A percentile compares a stretch with the other conserved stretches of the same genome.
Conservation (phyloP, 64 coral and sea anemone species). For the Montipora sp. region DNA sequence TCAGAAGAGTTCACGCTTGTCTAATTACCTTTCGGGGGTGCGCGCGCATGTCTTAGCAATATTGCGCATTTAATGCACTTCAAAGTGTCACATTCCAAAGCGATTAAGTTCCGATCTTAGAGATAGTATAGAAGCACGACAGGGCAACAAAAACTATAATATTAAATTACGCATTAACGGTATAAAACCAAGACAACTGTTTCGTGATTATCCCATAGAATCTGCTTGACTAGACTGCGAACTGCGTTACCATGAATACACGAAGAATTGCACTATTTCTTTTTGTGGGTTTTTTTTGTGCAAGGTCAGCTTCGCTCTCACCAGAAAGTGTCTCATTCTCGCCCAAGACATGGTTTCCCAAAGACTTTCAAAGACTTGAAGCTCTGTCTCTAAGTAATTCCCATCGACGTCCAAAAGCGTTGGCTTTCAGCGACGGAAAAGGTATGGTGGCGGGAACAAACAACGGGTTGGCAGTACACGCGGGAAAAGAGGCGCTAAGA, state of each 20-base stretch:
- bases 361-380: slow-evolving; percentile 74
- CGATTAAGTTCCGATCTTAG: background rate
- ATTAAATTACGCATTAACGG: slow-evolving; percentile 33
- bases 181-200: slow-evolving; percentile 29
- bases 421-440: slow-evolving; percentile 72
- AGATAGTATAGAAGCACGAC: background rate
- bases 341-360: slow-evolving; percentile 64
- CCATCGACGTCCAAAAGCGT: slow-evolving; percentile 62
- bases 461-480: slow-evolving; percentile 68
- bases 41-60: background rate
- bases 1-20: background rate
- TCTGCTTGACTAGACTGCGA: background rate
- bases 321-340: slow-evolving; percentile 68
- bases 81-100: slow-evolving; percentile 4
- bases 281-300: background rate
- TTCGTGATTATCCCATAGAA: background rate
- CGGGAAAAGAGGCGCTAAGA: slow-evolving; percentile 77
- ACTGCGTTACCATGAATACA: background rate
- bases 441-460: slow-evolving; percentile 85
- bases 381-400: slow-evolving; percentile 29
- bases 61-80: background rate
- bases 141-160: slow-evolving; percentile 10
- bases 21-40: background rate
- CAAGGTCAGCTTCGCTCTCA: background rate
- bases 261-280: background rate